These are phyloP conservation scores for Phragmatobia fuliginosa DNA, from an alignment of 2,888 invertebrate species.

Conservation along the genomic window DNA sequence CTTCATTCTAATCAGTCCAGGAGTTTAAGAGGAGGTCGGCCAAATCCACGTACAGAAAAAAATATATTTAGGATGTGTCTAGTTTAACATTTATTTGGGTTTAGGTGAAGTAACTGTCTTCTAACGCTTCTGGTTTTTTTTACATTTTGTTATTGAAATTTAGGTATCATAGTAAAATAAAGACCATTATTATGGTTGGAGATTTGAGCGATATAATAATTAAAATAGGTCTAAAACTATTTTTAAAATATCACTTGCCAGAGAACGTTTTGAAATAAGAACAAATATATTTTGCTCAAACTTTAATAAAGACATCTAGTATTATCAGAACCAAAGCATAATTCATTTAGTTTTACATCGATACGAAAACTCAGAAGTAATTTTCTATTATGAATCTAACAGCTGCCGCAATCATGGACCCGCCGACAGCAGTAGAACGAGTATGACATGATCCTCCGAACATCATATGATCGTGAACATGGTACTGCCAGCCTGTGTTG, in stretches of 20 bases:
- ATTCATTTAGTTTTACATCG: neutral
- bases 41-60: no score
- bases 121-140: neutral
- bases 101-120: no score
- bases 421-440: conserved; percentile 59
- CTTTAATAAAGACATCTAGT: neutral
- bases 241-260: neutral
- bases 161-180: no score
- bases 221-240: no score
- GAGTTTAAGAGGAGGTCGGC: no score
- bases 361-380: conserved; percentile 7
- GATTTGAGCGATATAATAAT: no score
- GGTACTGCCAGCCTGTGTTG: conserved; percentile 10
- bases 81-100: no score
- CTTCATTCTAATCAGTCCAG: no score
- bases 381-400: conserved; percentile 57
- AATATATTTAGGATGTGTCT: no score
- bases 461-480: conserved; percentile 22
- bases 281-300: neutral
- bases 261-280: neutral
- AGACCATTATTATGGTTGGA: no score
- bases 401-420: conserved; percentile 46
- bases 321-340: neutral
- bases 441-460: conserved; percentile 51
- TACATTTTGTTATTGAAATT: no score